A percentile compares a stretch with the other conserved stretches of the same genome.
These are phyloP conservation scores for Meriones unguiculatus DNA, from an alignment of 2,113 vertebrate species.

Conservation along the genomic window DNA sequence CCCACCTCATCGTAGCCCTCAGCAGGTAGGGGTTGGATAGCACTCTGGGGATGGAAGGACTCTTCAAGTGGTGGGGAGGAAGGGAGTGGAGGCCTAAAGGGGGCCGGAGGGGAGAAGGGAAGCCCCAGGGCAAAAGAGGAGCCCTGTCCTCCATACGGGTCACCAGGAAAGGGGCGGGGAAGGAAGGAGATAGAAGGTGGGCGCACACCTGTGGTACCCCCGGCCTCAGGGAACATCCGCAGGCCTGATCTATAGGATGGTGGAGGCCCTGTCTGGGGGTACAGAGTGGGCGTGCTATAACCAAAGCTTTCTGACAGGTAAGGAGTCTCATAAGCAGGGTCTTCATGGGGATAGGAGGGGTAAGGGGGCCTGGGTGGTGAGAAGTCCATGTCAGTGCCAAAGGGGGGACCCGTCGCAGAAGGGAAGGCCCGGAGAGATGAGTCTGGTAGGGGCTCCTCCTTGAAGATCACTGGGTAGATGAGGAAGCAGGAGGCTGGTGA, in stretches of 20 bases:
- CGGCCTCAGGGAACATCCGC: slow-evolving; percentile 75
- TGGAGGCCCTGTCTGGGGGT: slow-evolving; percentile 78
- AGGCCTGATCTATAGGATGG: slow-evolving; percentile 81
- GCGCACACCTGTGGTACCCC: slow-evolving; percentile 64
- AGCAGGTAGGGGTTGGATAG: slow-evolving; percentile 61
- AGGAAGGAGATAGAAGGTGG: slow-evolving; percentile 66
- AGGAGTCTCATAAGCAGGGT: slow-evolving; percentile 78
- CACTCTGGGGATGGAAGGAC: slow-evolving; percentile 74
- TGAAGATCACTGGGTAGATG: slow-evolving; percentile 83
- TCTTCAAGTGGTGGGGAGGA: slow-evolving; percentile 71
- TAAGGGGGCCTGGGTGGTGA: slow-evolving; percentile 80
- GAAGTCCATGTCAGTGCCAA: slow-evolving; percentile 84
- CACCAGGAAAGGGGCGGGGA: slow-evolving; percentile 73
- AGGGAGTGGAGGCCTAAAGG: slow-evolving; percentile 77
- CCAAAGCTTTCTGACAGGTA: slow-evolving; percentile 81
- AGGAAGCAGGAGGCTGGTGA: slow-evolving; percentile 18
- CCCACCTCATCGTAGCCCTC: slow-evolving; percentile 81
- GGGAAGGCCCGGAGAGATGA: slow-evolving; percentile 79
- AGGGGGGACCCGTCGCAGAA: slow-evolving; percentile 71
- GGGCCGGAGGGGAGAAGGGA: slow-evolving; percentile 71
- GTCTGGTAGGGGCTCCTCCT: slow-evolving; percentile 83
- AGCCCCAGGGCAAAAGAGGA: slow-evolving; percentile 73
- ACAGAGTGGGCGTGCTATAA: slow-evolving; percentile 78
- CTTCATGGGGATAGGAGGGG: slow-evolving; percentile 78
- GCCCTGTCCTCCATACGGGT: slow-evolving; percentile 71